phyloP scores from a whole-genome alignment of 2,113 vertebrate species.

The Eira barbara region DNA sequence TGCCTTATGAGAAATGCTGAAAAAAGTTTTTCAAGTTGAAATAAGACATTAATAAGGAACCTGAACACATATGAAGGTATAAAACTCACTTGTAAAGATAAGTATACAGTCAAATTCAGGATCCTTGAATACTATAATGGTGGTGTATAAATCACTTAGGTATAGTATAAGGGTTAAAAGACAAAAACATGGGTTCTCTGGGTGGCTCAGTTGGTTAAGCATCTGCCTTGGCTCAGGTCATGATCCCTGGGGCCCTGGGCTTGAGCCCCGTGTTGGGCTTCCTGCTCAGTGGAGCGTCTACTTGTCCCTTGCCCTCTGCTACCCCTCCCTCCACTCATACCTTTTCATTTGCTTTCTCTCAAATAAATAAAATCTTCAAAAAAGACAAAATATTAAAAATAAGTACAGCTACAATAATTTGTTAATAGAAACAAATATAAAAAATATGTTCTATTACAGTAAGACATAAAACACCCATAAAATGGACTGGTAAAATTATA shows the following conservation, averaged over 20 bases:
- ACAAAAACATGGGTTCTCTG: neutral
- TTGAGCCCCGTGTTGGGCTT: neutral
- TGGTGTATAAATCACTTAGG: neutral
- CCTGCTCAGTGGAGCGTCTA: neutral
- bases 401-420: neutral
- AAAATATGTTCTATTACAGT: neutral
- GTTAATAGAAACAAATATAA: neutral
- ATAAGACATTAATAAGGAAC: neutral
- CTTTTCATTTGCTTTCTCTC: neutral
- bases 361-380: neutral
- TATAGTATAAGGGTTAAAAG: neutral
- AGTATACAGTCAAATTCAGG: neutral
- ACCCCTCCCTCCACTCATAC: neutral
- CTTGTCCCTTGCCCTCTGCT: neutral
- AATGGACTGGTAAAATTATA: neutral
- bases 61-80: neutral
- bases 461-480: neutral
- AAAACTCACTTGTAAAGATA: neutral
- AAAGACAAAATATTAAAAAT: neutral
- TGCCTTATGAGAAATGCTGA: neutral
- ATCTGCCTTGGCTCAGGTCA: neutral
- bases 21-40: neutral
- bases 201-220: neutral
- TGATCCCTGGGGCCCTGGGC: neutral
- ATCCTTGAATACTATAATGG: neutral